phyloP scores from a whole-genome alignment of 2,888 invertebrate genomes.

The Philhelius pedissequus region DNA sequence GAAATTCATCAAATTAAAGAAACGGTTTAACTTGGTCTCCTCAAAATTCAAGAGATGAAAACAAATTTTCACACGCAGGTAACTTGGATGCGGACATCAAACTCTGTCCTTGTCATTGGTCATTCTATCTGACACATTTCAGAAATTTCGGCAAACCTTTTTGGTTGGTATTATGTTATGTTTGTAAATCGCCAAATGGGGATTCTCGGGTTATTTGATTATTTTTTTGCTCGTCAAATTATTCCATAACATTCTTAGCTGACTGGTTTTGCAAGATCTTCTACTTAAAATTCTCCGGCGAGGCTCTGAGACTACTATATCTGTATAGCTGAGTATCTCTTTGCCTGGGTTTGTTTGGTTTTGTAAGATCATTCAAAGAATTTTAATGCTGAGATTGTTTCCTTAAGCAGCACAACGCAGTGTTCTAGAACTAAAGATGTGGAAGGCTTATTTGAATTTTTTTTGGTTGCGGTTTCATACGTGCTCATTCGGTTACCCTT shows the following conservation, averaged over 20 bases:
- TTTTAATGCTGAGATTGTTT: slow-evolving; percentile 66
- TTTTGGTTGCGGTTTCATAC: neutral
- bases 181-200: slow-evolving; percentile 17
- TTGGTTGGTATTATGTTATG: neutral
- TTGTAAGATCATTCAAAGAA: slow-evolving; percentile 57
- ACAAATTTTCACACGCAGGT: slow-evolving; percentile 73
- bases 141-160: slow-evolving; percentile 19
- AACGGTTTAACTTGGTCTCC: too few relatives aligned
- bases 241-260: slow-evolving; percentile 27
- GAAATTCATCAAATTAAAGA: too few relatives aligned
- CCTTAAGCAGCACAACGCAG: slow-evolving; percentile 21
- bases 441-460: slow-evolving; percentile 61
- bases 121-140: slow-evolving; percentile 49
- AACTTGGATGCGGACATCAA: slow-evolving; percentile 44
- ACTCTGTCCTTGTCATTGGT: neutral
- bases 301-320: neutral
- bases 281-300: slow-evolving; percentile 61
- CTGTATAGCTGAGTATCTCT: neutral
- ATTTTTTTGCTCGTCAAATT: slow-evolving; percentile 21
- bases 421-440: slow-evolving; percentile 32
- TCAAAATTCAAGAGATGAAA: too few relatives aligned
- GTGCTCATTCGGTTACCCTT: slow-evolving; percentile 29
- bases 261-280: slow-evolving; percentile 45
- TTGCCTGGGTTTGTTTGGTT: neutral
- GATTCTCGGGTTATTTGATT: slow-evolving; percentile 17